Conservation (phyloP, 2,797 vertebrate species). For the Coranthus polyacanthus region DNA sequence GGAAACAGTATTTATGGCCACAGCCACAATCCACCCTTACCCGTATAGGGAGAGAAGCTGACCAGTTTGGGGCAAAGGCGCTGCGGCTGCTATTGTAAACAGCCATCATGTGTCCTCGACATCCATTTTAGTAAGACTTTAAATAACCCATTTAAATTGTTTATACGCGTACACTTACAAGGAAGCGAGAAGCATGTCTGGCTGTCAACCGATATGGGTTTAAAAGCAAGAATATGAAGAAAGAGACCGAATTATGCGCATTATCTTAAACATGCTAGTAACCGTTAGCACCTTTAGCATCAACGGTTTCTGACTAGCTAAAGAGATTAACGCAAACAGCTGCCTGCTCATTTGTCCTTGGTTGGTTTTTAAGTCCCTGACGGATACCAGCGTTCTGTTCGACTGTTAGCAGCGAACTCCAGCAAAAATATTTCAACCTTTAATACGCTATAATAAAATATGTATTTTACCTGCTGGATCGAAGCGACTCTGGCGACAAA, state of each 20-base stretch:
- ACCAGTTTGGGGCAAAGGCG: slow-evolving; percentile 47
- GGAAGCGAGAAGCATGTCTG: accelerated
- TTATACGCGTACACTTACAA: not conserved
- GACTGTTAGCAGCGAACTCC: not conserved
- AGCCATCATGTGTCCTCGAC: slow-evolving; percentile 71
- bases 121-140: slow-evolving; percentile 67
- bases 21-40: slow-evolving; percentile 49
- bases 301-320: slow-evolving; percentile 64
- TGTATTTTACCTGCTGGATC: slow-evolving; percentile 67
- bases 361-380: slow-evolving; percentile 34
- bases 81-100: slow-evolving; percentile 74
- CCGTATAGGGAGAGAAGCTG: slow-evolving; percentile 63
- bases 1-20: slow-evolving; percentile 14
- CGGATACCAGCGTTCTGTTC: slow-evolving; percentile 32
- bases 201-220: not conserved
- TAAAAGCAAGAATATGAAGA: not conserved
- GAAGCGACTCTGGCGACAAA: slow-evolving; percentile 81
- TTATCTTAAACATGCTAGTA: slow-evolving; percentile 70
- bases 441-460: slow-evolving; percentile 14
- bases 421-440: not conserved
- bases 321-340: slow-evolving; percentile 77
- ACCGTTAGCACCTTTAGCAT: slow-evolving; percentile 78
- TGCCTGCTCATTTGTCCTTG: slow-evolving; percentile 77
- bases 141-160: slow-evolving; percentile 48
- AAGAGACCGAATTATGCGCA: slow-evolving; percentile 14